These are phyloP conservation scores for Drosophila prosaltans DNA, from an alignment of 1,140 invertebrate species.

Conservation along the genomic window DNA sequence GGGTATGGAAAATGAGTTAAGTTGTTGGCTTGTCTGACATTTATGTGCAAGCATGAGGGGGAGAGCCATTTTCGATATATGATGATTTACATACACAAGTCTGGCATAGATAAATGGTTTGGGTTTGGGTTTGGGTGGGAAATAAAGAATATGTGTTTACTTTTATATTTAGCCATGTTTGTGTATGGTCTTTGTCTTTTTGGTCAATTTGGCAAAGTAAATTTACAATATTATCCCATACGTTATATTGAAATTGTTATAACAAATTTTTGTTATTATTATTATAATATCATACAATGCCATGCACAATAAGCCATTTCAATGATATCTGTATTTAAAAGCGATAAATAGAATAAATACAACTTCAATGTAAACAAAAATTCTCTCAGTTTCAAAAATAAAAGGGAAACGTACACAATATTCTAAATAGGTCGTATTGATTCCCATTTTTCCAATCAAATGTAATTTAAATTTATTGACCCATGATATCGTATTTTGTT, in stretches of 20 bases:
- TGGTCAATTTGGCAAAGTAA: constrained; percentile 9
- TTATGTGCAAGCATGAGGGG: background rate
- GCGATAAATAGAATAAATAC: no score
- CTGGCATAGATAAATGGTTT: background rate
- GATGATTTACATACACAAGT: constrained; percentile 12
- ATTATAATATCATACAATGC: background rate
- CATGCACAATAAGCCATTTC: background rate
- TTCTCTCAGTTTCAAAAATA: no score
- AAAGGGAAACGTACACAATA: background rate
- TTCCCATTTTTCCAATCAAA: background rate
- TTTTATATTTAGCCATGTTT: constrained; percentile 12
- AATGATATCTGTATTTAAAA: background rate
- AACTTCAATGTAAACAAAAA: no score
- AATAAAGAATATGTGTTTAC: background rate
- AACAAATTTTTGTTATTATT: background rate
- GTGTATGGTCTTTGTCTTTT: constrained; percentile 5
- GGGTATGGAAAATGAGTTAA: constrained; percentile 34
- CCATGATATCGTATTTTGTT: background rate
- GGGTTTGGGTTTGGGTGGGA: background rate
- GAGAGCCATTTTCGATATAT: constrained; percentile 1
- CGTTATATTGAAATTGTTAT: background rate
- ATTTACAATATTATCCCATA: constrained; percentile 7
- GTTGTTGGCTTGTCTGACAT: constrained; percentile 10
- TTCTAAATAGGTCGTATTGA: background rate
- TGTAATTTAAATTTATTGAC: background rate